Percentiles rank a stretch among this genome's conserved stretches.
Evolutionary conservation across 2,797 vertebrate species (phyloP).

Genomic region (Centropyge bicolor): DNA sequence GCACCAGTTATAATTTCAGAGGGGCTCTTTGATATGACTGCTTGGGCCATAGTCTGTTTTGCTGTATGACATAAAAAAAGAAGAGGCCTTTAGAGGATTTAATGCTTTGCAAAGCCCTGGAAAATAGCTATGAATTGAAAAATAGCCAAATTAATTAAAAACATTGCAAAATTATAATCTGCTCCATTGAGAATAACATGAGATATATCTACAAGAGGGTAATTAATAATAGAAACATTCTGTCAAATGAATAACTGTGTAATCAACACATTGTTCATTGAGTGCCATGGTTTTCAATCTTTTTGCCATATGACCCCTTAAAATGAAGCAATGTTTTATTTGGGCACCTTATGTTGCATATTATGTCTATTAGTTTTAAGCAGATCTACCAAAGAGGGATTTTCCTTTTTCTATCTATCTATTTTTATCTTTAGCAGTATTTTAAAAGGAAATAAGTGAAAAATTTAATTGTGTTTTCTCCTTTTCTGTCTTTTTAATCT

Average conservation of each 20-base stretch:
- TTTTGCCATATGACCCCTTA: neutral
- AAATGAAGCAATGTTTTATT: neutral
- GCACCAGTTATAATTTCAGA: slow-evolving; percentile 2
- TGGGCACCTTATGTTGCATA: neutral
- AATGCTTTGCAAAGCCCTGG: neutral
- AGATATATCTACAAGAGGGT: neutral
- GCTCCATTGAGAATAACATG: neutral
- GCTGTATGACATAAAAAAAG: neutral
- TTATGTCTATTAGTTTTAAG: neutral
- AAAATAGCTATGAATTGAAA: neutral
- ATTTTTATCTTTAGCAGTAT: neutral
- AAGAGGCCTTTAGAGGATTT: neutral
- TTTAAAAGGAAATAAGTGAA: neutral
- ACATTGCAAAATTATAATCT: slow-evolving; percentile 9
- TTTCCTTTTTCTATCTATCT: neutral
- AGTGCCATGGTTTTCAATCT: neutral
- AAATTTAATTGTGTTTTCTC: neutral
- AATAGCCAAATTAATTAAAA: slow-evolving; percentile 17
- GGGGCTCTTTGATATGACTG: neutral
- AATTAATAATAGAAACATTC: slow-evolving; percentile 6
- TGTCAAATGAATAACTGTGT: slow-evolving; percentile 10
- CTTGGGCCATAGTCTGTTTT: slow-evolving; percentile 4
- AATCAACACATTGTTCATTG: slow-evolving; percentile 5
- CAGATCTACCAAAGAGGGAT: neutral
- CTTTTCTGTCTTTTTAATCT: neutral